Evolutionary conservation across 2,113 vertebrate genomes (phyloP).

Genomic region (Rynchops niger): DNA sequence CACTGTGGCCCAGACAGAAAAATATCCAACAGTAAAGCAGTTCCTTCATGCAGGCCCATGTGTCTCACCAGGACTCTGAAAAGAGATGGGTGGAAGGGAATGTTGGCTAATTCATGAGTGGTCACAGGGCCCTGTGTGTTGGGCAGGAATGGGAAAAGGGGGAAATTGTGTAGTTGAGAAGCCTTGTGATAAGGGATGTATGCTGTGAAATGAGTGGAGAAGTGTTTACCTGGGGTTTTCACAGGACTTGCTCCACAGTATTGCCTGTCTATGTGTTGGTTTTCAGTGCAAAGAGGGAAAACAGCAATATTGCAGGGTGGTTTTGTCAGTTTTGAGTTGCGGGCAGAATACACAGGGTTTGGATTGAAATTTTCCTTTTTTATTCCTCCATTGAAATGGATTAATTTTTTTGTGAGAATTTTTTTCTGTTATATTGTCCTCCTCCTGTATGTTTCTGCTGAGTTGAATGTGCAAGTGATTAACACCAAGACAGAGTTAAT

Average conservation of each 20-base stretch:
- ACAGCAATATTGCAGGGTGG: background rate
- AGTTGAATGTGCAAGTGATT: background rate
- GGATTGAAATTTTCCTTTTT: background rate
- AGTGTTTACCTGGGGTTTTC: background rate
- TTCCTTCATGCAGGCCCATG: background rate
- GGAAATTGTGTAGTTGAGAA: background rate
- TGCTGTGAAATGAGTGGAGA: rapidly evolving
- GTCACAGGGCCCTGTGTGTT: background rate
- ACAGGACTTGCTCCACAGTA: background rate
- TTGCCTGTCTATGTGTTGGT: background rate
- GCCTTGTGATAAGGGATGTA: background rate
- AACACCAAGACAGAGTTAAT: background rate
- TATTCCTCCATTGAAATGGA: background rate
- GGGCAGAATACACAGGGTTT: background rate
- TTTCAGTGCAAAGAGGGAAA: background rate
- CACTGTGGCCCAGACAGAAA: background rate
- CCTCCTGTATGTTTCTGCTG: background rate
- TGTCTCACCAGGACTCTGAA: background rate
- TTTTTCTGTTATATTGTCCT: background rate
- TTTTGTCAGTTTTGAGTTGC: background rate
- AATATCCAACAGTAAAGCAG: background rate
- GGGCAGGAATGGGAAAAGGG: background rate
- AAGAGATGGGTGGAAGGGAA: background rate
- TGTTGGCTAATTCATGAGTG: background rate
- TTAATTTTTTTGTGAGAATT: background rate